Conservation (phyloP, 2,888 invertebrate species). For the Spicauda simplicius region DNA sequence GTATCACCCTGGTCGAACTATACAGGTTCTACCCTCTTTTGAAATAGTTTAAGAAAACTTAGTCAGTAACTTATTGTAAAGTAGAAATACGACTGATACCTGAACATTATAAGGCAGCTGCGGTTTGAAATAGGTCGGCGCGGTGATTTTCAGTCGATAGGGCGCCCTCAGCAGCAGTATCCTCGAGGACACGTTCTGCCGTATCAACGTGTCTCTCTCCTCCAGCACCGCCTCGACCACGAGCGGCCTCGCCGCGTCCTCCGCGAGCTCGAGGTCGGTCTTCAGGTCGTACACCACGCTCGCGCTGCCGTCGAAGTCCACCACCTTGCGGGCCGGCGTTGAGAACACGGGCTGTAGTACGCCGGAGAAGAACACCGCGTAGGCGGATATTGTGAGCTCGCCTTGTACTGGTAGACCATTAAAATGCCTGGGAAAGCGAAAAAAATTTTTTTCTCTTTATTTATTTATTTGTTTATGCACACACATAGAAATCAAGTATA, state of each 20-base stretch:
- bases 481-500: too few species aligned
- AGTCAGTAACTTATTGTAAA: too few species aligned
- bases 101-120: slow-evolving; percentile 93
- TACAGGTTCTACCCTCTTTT: too few species aligned
- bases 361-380: slow-evolving; percentile 92
- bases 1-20: too few species aligned
- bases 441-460: too few species aligned
- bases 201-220: slow-evolving; percentile 93
- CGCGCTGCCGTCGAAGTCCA: slow-evolving; percentile 86
- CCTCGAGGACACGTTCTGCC: slow-evolving; percentile 90
- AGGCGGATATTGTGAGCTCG: slow-evolving; percentile 92
- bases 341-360: slow-evolving; percentile 92
- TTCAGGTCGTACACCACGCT: slow-evolving; percentile 91
- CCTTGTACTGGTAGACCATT: slow-evolving; percentile 95
- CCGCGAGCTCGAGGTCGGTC: slow-evolving; percentile 89
- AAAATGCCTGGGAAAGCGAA: slow-evolving; percentile 89
- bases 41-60: too few species aligned
- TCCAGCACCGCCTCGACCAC: slow-evolving; percentile 95
- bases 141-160: slow-evolving; percentile 89
- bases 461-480: too few species aligned
- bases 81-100: slow-evolving; percentile 66
- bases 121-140: slow-evolving; percentile 95
- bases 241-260: slow-evolving; percentile 92
- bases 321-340: slow-evolving; percentile 89
- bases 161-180: slow-evolving; percentile 85